Evolutionary conservation across 2,888 invertebrate genomes (phyloP).

Genomic region (Yponomeuta sedellus): DNA sequence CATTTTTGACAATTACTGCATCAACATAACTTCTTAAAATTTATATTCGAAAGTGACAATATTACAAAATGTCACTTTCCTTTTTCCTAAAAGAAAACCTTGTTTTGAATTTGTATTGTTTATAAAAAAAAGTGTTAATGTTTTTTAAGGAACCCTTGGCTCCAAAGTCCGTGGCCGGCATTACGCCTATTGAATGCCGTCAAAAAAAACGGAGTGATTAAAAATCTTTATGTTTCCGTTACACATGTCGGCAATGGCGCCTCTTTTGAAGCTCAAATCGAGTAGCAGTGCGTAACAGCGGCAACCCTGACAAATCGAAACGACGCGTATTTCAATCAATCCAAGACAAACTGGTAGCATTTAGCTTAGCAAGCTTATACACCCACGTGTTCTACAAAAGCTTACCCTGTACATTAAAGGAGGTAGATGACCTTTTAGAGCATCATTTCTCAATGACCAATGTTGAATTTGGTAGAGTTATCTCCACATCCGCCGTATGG

Average conservation of each 20-base stretch:
- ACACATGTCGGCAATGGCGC: slow-evolving; percentile 7
- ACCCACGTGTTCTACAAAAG: background rate
- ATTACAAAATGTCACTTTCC: too few relatives aligned
- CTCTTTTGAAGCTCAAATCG: slow-evolving; percentile 12
- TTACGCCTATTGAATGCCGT: background rate
- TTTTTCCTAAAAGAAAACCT: too few relatives aligned
- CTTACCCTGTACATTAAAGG: background rate
- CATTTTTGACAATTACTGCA: too few relatives aligned
- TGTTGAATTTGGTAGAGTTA: slow-evolving; percentile 3
- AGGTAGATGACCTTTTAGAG: background rate
- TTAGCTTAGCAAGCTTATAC: background rate
- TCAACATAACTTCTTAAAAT: too few relatives aligned
- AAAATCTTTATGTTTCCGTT: slow-evolving; percentile 13
- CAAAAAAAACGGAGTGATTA: background rate
- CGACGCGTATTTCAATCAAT: background rate
- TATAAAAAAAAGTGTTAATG: too few relatives aligned
- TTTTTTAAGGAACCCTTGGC: background rate
- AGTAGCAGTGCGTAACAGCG: slow-evolving; percentile 17
- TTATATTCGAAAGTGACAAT: too few relatives aligned
- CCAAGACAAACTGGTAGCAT: background rate
- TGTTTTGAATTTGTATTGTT: too few relatives aligned
- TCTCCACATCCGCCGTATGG: background rate
- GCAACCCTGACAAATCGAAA: slow-evolving; percentile 32
- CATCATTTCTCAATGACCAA: background rate
- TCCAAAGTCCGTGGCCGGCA: background rate